Conservation (phyloP, 2,113 vertebrate genomes). For the Eubucco bourcierii region DNA sequence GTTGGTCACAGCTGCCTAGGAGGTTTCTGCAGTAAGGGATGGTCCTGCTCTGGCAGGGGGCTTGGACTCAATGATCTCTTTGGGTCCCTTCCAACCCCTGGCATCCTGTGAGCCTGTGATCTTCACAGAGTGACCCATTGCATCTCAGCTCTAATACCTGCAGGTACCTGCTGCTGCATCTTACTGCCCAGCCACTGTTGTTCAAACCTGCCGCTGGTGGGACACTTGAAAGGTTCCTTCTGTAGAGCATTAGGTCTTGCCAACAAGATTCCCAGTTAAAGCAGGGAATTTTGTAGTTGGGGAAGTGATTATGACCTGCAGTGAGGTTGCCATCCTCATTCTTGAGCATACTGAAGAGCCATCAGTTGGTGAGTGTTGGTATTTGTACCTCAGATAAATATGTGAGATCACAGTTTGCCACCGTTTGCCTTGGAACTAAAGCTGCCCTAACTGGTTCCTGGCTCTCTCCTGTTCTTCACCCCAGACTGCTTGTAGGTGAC, state of each 20-base stretch:
- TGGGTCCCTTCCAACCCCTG: too few relatives aligned
- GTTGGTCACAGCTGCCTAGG: not conserved
- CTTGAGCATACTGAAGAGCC: not conserved
- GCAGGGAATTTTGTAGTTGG: not conserved
- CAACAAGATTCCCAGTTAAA: not conserved
- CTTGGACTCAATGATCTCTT: too few relatives aligned
- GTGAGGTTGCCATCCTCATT: not conserved
- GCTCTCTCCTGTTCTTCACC: not conserved
- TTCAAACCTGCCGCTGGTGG: not conserved
- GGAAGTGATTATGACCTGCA: not conserved
- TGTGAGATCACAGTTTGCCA: not conserved
- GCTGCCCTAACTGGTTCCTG: not conserved
- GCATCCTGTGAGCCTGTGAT: too few relatives aligned
- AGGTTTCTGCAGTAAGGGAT: not conserved
- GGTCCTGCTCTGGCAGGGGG: too few relatives aligned
- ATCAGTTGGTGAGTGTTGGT: not conserved
- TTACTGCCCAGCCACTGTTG: not conserved
- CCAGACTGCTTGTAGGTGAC: not conserved
- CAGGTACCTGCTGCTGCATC: not conserved
- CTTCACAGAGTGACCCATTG: not conserved
- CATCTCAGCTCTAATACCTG: accelerated
- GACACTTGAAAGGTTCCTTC: not conserved
- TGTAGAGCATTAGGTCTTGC: not conserved
- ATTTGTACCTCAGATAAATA: not conserved
- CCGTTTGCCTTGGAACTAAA: not conserved